These are phyloP conservation scores for Aptenodytes patagonicus DNA, from an alignment of 2,113 vertebrate species.

Conservation along the genomic window DNA sequence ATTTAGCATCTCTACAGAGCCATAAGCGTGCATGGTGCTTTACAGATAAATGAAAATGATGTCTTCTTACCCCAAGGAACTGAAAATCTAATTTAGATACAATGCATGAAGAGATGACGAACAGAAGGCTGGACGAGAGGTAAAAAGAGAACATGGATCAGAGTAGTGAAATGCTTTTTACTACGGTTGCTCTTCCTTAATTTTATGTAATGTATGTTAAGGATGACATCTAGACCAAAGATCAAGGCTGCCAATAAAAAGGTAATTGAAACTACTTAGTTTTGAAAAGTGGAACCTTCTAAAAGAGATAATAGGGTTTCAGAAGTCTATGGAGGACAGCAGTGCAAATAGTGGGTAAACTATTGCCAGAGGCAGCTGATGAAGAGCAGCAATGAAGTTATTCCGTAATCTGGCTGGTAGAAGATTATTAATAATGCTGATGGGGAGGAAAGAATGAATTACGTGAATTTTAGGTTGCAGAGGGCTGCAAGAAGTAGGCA, in stretches of 20 bases:
- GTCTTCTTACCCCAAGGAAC: constrained; percentile 29
- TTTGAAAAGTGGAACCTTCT: background rate
- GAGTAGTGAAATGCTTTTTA: background rate
- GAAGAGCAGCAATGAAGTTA: background rate
- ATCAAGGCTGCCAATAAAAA: background rate
- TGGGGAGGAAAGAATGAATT: background rate
- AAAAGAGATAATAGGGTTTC: background rate
- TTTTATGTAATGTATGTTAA: constrained; percentile 22
- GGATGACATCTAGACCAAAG: background rate
- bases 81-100: constrained; percentile 46
- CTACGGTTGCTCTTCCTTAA: background rate
- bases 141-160: background rate
- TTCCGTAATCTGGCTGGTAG: background rate
- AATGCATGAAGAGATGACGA: background rate
- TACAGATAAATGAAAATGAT: constrained; percentile 45
- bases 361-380: background rate
- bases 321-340: background rate
- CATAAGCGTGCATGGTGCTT: background rate
- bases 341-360: background rate
- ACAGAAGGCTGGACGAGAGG: background rate
- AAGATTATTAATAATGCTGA: background rate
- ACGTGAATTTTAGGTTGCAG: background rate
- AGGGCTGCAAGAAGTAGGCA: background rate
- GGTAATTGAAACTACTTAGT: background rate
- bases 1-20: background rate